phyloP scores from a whole-genome alignment of 2,888 invertebrate species.

The Nomada hirtipes region DNA sequence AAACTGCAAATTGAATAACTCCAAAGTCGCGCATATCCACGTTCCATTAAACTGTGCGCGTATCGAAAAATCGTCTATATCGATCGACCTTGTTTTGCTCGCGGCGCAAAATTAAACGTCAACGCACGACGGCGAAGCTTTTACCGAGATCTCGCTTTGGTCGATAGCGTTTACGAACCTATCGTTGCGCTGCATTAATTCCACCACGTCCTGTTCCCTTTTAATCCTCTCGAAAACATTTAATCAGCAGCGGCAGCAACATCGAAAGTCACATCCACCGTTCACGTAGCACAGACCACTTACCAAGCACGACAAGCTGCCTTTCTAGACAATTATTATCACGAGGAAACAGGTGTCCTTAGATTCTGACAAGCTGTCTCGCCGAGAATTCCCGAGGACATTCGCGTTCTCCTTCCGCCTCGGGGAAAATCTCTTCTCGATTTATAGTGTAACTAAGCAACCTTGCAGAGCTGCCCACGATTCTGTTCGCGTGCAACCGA shows the following conservation, averaged over 20 bases:
- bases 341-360: constrained; percentile 22
- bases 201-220: constrained; percentile 23
- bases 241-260: constrained; percentile 1
- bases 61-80: not conserved
- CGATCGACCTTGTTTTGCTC: constrained; percentile 12
- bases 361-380: not conserved
- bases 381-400: constrained; percentile 1
- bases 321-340: constrained; percentile 24
- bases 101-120: not conserved
- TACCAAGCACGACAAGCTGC: constrained; percentile 26
- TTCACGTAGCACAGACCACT: constrained; percentile 27
- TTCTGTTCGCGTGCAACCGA: constrained; percentile 18
- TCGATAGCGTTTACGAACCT: constrained; percentile 29
- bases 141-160: not conserved
- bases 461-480: not conserved
- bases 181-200: constrained; percentile 30
- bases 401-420: not conserved
- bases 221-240: constrained; percentile 26
- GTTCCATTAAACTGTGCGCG: constrained; percentile 12
- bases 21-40: constrained; percentile 5
- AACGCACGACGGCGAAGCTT: not conserved
- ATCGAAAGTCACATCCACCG: constrained; percentile 14
- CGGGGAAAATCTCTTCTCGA: constrained; percentile 4
- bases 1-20: constrained; percentile 44
- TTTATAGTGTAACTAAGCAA: not conserved